A percentile compares a stretch with the other conserved stretches of the same genome.
These are phyloP conservation scores for Phenacoccus solenopsis DNA, from an alignment of 1,140 invertebrate species.

Conservation along the genomic window DNA sequence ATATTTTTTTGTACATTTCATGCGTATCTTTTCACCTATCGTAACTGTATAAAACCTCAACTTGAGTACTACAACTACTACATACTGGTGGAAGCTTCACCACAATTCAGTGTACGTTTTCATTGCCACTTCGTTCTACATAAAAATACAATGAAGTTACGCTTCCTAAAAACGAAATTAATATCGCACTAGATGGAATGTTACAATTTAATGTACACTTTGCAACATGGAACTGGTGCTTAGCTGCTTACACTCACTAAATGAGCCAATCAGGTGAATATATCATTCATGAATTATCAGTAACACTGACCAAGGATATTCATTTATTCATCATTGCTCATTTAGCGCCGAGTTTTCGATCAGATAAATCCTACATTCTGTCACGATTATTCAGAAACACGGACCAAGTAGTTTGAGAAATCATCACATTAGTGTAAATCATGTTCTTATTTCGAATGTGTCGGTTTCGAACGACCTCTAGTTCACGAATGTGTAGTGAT, in stretches of 20 bases:
- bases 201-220: neutral
- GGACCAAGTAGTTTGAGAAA: constrained; percentile 2
- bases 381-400: constrained; percentile 11
- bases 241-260: too few relatives aligned
- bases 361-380: neutral
- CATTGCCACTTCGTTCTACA: neutral
- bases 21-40: too few relatives aligned
- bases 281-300: neutral
- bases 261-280: neutral
- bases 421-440: too few relatives aligned
- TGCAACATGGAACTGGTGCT: neutral
- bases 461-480: neutral
- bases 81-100: too few relatives aligned
- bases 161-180: neutral
- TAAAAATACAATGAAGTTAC: neutral
- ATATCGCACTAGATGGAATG: constrained; percentile 1
- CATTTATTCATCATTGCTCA: neutral
- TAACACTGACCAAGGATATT: constrained; percentile 7
- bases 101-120: neutral
- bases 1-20: too few relatives aligned
- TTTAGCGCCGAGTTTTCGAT: neutral
- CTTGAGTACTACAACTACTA: too few relatives aligned
- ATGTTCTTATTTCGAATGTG: too few relatives aligned
- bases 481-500: neutral
- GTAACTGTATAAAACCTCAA: too few relatives aligned